phyloP scores from a whole-genome alignment of 2,888 invertebrate genomes.

The Tryphoninae sp. region DNA sequence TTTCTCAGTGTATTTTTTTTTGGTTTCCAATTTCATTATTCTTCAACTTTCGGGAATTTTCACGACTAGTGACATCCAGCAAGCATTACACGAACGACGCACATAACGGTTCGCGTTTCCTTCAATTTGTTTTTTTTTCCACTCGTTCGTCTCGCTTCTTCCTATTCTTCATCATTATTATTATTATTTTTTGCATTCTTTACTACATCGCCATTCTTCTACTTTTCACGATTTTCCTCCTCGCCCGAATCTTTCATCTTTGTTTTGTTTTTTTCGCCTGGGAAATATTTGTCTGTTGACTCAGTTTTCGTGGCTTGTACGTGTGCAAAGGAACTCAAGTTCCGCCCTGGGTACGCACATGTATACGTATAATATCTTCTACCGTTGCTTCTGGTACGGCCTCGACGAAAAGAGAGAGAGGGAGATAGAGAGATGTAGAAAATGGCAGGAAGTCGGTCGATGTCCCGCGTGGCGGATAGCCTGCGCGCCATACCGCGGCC shows the following conservation, averaged over 20 bases:
- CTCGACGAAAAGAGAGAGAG: conserved; percentile 52
- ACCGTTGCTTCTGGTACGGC: conserved; percentile 60
- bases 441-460: conserved; percentile 78
- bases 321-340: not conserved
- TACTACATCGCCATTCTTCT: conserved; percentile 10
- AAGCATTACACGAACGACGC: not conserved
- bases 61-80: not conserved
- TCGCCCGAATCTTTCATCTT: conserved; percentile 4
- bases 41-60: conserved; percentile 1
- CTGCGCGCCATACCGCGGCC: conserved; percentile 66
- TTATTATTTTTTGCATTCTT: conserved; percentile 4
- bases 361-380: conserved; percentile 19
- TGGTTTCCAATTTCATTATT: not conserved
- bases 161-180: conserved; percentile 19
- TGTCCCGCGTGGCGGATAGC: conserved; percentile 65
- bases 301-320: not conserved
- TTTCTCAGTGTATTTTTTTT: too few species aligned
- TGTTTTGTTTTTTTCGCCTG: not conserved
- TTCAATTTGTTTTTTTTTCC: conserved; percentile 27
- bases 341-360: not conserved
- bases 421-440: conserved; percentile 69
- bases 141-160: conserved; percentile 28
- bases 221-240: conserved; percentile 25
- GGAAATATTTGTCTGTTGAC: conserved; percentile 15
- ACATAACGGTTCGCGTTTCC: conserved; percentile 49